Percentiles rank a stretch among this genome's conserved stretches.
These are phyloP conservation scores for Phymatocera aterrima DNA, from an alignment of 2,888 invertebrate species.

Conservation along the genomic window DNA sequence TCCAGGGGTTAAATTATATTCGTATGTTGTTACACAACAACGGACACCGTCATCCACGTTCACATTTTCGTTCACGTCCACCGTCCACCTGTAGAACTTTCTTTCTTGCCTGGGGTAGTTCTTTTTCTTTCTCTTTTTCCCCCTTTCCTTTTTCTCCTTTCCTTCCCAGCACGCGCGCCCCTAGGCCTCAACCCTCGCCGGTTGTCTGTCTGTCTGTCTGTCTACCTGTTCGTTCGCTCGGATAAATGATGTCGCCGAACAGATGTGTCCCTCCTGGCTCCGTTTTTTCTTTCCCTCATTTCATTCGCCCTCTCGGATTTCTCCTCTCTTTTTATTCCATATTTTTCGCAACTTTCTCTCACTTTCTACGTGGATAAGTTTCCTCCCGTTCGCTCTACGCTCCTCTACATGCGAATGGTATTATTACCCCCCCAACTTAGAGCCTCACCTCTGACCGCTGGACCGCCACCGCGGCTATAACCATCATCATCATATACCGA, in stretches of 20 bases:
- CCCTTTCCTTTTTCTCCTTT: neutral
- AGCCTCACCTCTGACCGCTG: neutral
- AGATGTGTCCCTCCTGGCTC: constrained; percentile 50
- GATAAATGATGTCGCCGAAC: constrained; percentile 51
- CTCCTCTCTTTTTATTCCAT: constrained; percentile 47
- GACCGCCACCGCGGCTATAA: constrained; percentile 7
- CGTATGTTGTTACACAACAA: constrained; percentile 7
- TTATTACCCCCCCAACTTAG: neutral
- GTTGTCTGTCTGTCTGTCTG: constrained; percentile 46
- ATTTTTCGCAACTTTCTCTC: neutral
- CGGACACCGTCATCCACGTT: constrained; percentile 47
- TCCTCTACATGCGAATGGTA: neutral
- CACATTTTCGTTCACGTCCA: constrained; percentile 50
- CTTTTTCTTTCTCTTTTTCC: constrained; percentile 34
- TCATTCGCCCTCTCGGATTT: constrained; percentile 39
- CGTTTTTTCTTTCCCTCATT: neutral
- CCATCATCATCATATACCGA: constrained; percentile 21
- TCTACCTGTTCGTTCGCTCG: constrained; percentile 47
- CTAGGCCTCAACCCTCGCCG: constrained; percentile 42
- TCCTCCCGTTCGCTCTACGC: neutral
- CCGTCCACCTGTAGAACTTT: constrained; percentile 48
- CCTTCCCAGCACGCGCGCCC: constrained; percentile 32
- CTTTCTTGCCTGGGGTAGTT: constrained; percentile 41
- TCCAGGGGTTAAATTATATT: neutral
- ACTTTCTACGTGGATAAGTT: neutral